Percentiles rank a stretch among this genome's conserved stretches.
Evolutionary conservation across 2,888 invertebrate genomes (phyloP).

Genomic region (Stenoptilia bipunctidactyla): DNA sequence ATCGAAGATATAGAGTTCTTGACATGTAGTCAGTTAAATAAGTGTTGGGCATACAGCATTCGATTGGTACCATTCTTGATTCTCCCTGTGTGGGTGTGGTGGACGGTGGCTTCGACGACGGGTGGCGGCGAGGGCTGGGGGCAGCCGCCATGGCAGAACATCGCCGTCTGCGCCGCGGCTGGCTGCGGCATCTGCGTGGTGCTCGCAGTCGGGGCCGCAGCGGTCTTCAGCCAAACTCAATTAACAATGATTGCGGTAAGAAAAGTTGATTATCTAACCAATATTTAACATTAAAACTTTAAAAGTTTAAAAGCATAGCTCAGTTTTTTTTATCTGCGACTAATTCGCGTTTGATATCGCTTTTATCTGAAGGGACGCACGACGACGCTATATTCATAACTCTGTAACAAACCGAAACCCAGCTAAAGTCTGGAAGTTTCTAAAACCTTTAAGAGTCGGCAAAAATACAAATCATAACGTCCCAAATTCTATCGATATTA

Average conservation of each 20-base stretch:
- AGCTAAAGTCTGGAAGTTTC: too few species aligned
- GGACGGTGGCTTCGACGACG: constrained; percentile 22
- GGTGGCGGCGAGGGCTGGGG: constrained; percentile 20
- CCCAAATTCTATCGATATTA: too few species aligned
- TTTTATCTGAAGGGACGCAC: too few species aligned
- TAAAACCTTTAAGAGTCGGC: too few species aligned
- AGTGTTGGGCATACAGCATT: constrained; percentile 44
- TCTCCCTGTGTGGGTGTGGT: constrained; percentile 32
- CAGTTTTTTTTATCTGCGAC: too few species aligned
- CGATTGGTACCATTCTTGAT: constrained; percentile 30
- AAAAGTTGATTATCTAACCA: too few species aligned
- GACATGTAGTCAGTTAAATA: constrained; percentile 26
- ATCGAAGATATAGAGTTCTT: constrained; percentile 48
- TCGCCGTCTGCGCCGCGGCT: constrained; percentile 19
- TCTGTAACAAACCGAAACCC: too few species aligned
- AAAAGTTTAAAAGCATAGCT: too few species aligned
- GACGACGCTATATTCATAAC: too few species aligned
- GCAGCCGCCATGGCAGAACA: constrained; percentile 24
- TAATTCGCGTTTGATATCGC: too few species aligned
- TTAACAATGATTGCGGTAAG: constrained; percentile 32
- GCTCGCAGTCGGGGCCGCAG: constrained; percentile 25
- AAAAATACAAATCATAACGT: too few species aligned
- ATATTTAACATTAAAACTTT: too few species aligned
- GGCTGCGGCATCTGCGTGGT: constrained; percentile 12
- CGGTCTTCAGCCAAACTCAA: constrained; percentile 43